Evolutionary conservation across 2,797 vertebrate genomes (phyloP), one percentile per base, ranked within the genome.

Genomic region (Parambassis ranga): DNA sequence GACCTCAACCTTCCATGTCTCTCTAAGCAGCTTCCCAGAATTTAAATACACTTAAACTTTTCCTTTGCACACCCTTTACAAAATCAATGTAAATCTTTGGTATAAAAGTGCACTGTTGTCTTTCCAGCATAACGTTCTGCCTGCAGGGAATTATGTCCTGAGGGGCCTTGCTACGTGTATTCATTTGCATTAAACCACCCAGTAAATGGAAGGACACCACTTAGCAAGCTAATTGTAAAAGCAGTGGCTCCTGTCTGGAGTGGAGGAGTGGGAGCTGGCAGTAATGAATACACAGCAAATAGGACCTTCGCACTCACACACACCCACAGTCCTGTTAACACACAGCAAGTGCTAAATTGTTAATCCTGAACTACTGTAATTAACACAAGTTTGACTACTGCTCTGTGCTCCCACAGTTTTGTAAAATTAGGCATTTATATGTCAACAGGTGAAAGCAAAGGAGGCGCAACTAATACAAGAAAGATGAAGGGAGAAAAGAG

Each of bases 11-110:
- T 75, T 65, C 60, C 32, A 50, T 53, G n/a, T n/a, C 73, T 59
- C 15, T 43, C 61, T 51, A 48, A 69, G 70, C 58, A 71, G 46
- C 47, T 69, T 71, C 33, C 44, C 48, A 37, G 27, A 44, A 70
- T 74, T 82, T 79, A 67, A 73, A 79, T 56, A 65, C 20, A 10
- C 35, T 5, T n/a, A n/a, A 50, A 70, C 46, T 72, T 73, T 74
- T 72, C 32, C 61, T 65, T 63, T 65, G 33, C 65, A 70, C 68
- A 61, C 23, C 20, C 31, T 27, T 41, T 38, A 18, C 64, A 75
- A 84, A 86, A 74, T 84, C 60, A 57, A 76, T 83, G 63, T 52
- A 37, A 86, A 76, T 75, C 75, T 75, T 58, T 78, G 57, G 81
- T 63, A 67, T 50, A 60, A 78, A 88, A 87, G 67, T 73, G 78